phyloP scores from a whole-genome alignment of 2,797 vertebrate species.

The Eulemur albifrons region DNA sequence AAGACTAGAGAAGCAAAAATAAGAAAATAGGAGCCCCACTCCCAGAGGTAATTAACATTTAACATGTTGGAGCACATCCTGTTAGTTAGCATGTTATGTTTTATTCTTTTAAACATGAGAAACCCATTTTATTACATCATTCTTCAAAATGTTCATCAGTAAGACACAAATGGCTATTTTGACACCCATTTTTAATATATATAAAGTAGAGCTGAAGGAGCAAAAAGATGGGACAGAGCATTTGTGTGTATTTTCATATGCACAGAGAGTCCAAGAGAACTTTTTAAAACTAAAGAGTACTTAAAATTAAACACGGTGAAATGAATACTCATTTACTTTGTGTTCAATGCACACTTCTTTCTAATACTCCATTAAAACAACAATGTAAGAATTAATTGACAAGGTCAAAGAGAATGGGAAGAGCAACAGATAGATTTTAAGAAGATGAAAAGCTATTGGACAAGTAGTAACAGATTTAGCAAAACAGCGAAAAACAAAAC shows the following conservation, averaged over 20 bases:
- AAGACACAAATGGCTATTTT: neutral
- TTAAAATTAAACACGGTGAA: neutral
- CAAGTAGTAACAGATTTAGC: neutral
- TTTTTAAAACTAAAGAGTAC: neutral
- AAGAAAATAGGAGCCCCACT: neutral
- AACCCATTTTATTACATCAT: neutral
- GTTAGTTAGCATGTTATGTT: neutral
- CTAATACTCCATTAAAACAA: neutral
- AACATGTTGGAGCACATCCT: neutral
- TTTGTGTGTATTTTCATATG: neutral
- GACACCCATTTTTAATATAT: neutral
- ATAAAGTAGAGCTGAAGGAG: neutral
- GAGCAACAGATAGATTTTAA: neutral
- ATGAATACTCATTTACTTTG: neutral
- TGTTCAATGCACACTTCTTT: neutral
- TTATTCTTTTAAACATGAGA: neutral
- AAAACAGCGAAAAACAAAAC: neutral
- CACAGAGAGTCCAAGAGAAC: neutral
- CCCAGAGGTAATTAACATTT: neutral
- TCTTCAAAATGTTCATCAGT: neutral
- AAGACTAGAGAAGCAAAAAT: neutral
- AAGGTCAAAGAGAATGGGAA: neutral
- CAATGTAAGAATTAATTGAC: neutral
- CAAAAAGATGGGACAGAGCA: neutral
- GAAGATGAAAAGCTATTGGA: neutral